Evolutionary conservation across 2,888 invertebrate species (phyloP).

Genomic region (Lithophane ornitopus): DNA sequence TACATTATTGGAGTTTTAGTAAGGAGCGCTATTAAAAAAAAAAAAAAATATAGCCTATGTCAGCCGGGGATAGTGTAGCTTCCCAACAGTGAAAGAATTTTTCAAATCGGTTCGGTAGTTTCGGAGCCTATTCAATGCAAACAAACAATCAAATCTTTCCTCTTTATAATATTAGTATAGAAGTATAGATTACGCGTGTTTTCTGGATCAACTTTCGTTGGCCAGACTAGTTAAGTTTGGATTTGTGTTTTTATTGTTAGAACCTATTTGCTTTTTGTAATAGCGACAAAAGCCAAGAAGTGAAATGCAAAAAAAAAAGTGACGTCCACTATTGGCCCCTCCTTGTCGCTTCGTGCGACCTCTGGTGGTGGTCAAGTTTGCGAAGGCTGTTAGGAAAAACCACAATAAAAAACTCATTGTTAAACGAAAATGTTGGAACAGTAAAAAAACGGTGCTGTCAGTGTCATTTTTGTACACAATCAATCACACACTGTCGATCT

Average conservation of each 20-base stretch:
- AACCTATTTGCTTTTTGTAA: background rate
- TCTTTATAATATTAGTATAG: no score
- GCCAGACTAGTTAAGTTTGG: slow-evolving; percentile 73
- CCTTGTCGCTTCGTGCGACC: background rate
- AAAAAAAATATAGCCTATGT: no score
- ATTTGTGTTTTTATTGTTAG: slow-evolving; percentile 46
- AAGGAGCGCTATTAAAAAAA: no score
- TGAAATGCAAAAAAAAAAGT: background rate
- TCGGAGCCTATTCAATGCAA: no score
- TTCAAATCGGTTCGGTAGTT: no score
- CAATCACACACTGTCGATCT: background rate
- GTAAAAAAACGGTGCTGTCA: slow-evolving; percentile 4
- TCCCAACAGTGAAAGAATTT: no score
- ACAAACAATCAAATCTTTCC: no score
- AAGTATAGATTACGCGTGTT: no score
- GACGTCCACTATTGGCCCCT: background rate
- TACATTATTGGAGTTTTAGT: no score
- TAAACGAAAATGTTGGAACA: background rate
- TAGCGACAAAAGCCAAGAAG: background rate
- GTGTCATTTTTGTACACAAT: slow-evolving; percentile 18
- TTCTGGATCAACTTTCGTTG: no score
- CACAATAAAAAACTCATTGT: slow-evolving; percentile 4
- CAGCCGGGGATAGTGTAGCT: no score
- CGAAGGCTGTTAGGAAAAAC: background rate
- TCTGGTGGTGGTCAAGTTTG: background rate